A percentile compares a stretch with the other conserved stretches of the same genome.
Evolutionary conservation across 2,888 invertebrate genomes (phyloP).

Genomic region (Sphecodes monilicornis): DNA sequence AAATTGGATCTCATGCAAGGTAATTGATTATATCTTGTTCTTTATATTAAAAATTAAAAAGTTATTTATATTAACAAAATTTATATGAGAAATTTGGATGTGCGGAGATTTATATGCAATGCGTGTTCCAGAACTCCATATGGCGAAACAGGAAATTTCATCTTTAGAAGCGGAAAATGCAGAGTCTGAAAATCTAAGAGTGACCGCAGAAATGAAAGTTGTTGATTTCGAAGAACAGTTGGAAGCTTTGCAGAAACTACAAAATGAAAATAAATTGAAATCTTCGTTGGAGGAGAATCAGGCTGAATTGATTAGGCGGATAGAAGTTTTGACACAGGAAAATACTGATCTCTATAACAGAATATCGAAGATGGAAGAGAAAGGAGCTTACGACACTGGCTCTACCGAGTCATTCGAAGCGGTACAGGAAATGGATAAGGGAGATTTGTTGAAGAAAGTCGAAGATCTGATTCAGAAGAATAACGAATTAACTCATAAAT

Average conservation of each 20-base stretch:
- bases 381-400: constrained; percentile 75
- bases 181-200: constrained; percentile 88
- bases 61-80: no score
- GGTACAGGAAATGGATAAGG: constrained; percentile 72
- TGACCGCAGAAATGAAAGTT: constrained; percentile 91
- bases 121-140: constrained; percentile 79
- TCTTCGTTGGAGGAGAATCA: constrained; percentile 85
- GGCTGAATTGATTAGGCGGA: constrained; percentile 85
- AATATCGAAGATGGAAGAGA: constrained; percentile 88
- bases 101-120: neutral
- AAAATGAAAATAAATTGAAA: constrained; percentile 85
- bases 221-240: constrained; percentile 93
- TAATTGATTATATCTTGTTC: constrained; percentile 74
- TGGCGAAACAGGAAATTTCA: constrained; percentile 87
- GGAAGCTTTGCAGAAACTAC: constrained; percentile 84
- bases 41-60: no score
- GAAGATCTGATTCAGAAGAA: constrained; percentile 74
- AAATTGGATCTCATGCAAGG: constrained; percentile 89
- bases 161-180: constrained; percentile 88
- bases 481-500: constrained; percentile 70
- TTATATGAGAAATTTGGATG: constrained; percentile 11
- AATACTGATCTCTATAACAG: constrained; percentile 91
- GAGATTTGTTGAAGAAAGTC: constrained; percentile 73
- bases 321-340: constrained; percentile 88
- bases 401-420: constrained; percentile 79